Base-by-base conservation (phyloP, 2,113 vertebrate genomes). In the Tamias sibiricus region DNA sequence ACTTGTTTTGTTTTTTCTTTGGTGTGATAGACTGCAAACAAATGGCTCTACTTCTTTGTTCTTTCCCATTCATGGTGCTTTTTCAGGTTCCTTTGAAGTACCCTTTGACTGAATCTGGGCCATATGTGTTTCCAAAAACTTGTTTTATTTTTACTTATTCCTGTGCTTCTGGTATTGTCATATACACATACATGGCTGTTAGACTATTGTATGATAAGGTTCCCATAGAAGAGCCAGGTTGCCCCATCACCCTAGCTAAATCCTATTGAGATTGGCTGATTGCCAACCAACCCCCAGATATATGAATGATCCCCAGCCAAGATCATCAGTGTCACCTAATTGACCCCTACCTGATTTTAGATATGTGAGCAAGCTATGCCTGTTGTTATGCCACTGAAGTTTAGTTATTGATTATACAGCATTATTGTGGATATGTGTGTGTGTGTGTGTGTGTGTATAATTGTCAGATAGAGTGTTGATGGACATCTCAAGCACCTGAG, bases 1-100 rank as follows among this genome's bases (percentile, higher is more conserved):
- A 22, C n/a, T 84, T 96, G 66, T 75, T 81, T 47, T 74, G 13
- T 93, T 92, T 95, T 74, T 83, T 52, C 69, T 93, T 92, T 93
- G 37, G 13, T 81, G 19, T 90, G 76, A 88, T 12, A 88, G 42
- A 81, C 35, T 81, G 14, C 52, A 89, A 80, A 85, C n/a, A 49
- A 83, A 42, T 94, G 47, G 17, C 37, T 40, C 16, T 88, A 40
- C 47, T 93, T 96, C 49, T 85, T 82, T 54, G 22, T 19, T 64
- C 8, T 10, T 74, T 52, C 40, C 54, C 86, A 44, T 79, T 95
- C 66, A 72, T 72, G 57, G 13, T 80, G 47, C 69, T 52, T 85
- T 91, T 90, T 74, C 35, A 74, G 75, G 19, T 52, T 92, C 13
- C 64, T 96, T 90, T 91, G 66, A 95, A 96, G 74, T 91, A 44